A percentile compares a stretch with the other conserved stretches of the same genome.
Evolutionary conservation across 2,888 invertebrate genomes (phyloP).

Genomic region (Zele albiditarsus): DNA sequence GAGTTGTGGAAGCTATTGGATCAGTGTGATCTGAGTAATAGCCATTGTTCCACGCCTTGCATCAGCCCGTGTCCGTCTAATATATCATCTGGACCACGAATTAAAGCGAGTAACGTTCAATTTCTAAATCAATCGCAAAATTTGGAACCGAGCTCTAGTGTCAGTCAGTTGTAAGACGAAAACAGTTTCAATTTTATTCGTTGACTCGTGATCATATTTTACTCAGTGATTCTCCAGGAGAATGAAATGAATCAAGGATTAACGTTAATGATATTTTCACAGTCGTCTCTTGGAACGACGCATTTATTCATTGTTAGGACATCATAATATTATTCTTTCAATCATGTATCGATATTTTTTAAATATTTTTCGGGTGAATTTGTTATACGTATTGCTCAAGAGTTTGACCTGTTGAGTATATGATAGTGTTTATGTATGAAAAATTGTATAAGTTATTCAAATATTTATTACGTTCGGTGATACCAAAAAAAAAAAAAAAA

Average conservation of each 20-base stretch:
- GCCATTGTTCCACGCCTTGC: conserved; percentile 85
- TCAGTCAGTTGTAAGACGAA: conserved; percentile 59
- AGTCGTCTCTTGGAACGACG: neutral
- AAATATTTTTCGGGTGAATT: neutral
- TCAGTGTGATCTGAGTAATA: conserved; percentile 93
- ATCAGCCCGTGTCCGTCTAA: conserved; percentile 82
- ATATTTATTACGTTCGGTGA: conserved; percentile 34
- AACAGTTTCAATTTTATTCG: conserved; percentile 33
- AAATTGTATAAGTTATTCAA: conserved; percentile 7
- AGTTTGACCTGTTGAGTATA: conserved; percentile 11
- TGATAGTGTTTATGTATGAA: conserved; percentile 8
- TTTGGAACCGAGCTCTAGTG: conserved; percentile 55
- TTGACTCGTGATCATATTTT: conserved; percentile 34
- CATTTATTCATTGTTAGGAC: neutral
- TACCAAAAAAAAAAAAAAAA: conserved; percentile 10
- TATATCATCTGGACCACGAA: conserved; percentile 72
- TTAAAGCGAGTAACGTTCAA: conserved; percentile 78
- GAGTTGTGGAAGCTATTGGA: conserved; percentile 93
- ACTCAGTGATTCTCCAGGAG: conserved; percentile 27
- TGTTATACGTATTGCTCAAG: neutral
- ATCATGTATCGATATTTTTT: neutral
- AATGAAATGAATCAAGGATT: neutral
- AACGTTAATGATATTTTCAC: neutral
- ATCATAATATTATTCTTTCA: neutral
- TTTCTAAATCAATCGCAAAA: conserved; percentile 77